Evolutionary conservation across 2,797 vertebrate genomes (phyloP), one percentile per base, ranked within the genome.

Genomic region (Otolemur crassicaudatus): DNA sequence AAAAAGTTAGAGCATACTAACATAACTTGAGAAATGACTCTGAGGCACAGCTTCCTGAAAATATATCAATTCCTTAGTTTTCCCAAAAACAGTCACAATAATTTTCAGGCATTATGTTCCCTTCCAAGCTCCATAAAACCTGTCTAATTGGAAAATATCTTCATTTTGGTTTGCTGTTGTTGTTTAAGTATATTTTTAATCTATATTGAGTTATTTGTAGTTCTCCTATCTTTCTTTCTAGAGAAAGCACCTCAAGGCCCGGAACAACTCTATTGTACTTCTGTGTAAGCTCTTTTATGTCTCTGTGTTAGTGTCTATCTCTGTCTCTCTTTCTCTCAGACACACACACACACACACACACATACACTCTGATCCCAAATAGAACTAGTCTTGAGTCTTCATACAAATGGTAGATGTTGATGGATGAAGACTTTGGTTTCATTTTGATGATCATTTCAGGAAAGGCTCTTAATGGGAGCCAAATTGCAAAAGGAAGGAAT

Each of bases 61-160:
- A 87, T 43, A 96, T 84, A 93, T 95, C 63, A 85, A 95, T 93
- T 93, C 43, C 29, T 96, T 90, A 60, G 34, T 12, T 95, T 88
- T 95, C 29, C 82, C 49, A 80, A 90, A 91, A 69, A 87, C 2
- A 87, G 67, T 76, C 46, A 77, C 23, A 87, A 40, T 92, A 87
- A 94, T 91, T 93, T 92, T 56, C 53, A 77, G 43, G 76, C 85
- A 92, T 96, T 89, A 40, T 29, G 72, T 31, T n/a, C n/a, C 27
- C 25, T 82, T 88, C 19, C 49, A 46, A 70, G 46, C 7, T 23
- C 46, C 40, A 87, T 3, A 80, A 61, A 17, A 90, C 60, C 81
- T 87, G 60, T 80, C 27, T 83, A 46, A 63, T 91, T 83, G 63
- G 19, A 72, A 56, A 90, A 58, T 87, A 61, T 90, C 86, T 81